Evolutionary conservation across 2,888 invertebrate genomes (phyloP), one percentile per base, ranked within the genome.

Genomic region (Amphimallon solstitiale): DNA sequence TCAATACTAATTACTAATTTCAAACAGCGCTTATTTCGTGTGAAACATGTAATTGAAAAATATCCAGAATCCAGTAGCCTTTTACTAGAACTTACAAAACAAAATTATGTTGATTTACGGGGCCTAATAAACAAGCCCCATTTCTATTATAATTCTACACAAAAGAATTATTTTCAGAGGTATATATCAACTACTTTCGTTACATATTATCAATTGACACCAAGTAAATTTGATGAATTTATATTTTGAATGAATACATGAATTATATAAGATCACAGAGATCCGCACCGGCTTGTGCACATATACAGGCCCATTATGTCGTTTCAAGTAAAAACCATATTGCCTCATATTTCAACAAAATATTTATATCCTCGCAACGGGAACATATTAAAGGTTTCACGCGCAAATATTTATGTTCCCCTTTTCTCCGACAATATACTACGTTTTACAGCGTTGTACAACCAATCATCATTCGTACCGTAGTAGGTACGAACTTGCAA

Each of bases 301-400:
- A 43, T 10, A 56, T 56, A 14, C 12, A 56, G 23, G 23, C 23
- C 56, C 56, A 56, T 56, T 56, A 56, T 43, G 56, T 43, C 56
- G 29, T 23, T 37, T 40, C 43, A 56, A 56, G 40, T 43, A 40
- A 56, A 29, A 56, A 43, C 56, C 56, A 43, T 56, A 56, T 56
- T 56, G 56, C 56, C 43, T 21, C 56, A 56, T 56, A 56, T 56
- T 43, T 56, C 56, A 56, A 43, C 40, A 15, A 43, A 43, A 43
- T 56, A 56, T 56, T 56, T 56, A 56, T 56, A 43, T 40, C 56
- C 40, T 56, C 23, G 43, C 56, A 43, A n/a, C 56, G 21, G 23
- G 56, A 56, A 56, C 56, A 56, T 56, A 56, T 40, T 43, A 56
- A 56, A 56, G 23, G 29, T 56, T 56, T 56, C 56, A 56, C 14